These are phyloP conservation scores for Plagodis pulveraria DNA, from an alignment of 2,888 invertebrate genomes.

Conservation along the genomic window DNA sequence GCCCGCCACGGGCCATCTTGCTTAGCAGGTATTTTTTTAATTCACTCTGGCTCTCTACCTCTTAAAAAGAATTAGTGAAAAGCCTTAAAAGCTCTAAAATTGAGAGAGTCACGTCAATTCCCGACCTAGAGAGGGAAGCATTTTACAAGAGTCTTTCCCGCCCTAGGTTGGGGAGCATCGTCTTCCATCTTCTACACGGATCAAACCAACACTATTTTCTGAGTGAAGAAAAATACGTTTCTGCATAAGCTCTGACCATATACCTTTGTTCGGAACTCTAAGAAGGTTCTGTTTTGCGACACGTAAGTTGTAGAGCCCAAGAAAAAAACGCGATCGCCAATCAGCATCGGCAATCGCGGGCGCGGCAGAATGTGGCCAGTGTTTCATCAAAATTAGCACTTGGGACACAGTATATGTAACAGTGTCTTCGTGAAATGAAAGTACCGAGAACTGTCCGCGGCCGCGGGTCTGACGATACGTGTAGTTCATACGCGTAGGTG, in stretches of 20 bases:
- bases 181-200: neutral
- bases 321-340: conserved; percentile 18
- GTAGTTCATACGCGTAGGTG: conserved; percentile 2
- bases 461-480: conserved; percentile 12
- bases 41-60: no score
- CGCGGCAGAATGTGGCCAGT: conserved; percentile 25
- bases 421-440: conserved; percentile 42
- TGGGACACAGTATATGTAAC: conserved; percentile 6
- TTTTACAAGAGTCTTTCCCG: no score
- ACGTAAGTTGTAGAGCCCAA: neutral
- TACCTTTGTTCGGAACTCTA: neutral
- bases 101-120: no score
- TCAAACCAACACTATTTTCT: neutral
- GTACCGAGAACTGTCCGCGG: conserved; percentile 31
- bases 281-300: conserved; percentile 16
- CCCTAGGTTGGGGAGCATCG: no score
- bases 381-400: conserved; percentile 62
- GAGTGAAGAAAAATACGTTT: neutral
- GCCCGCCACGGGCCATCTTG: no score
- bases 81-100: no score
- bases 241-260: neutral
- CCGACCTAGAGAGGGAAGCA: no score
- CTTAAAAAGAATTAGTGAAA: no score
- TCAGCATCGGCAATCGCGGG: conserved; percentile 17
- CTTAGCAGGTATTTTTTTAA: no score